Evolutionary conservation across 2,888 invertebrate species (phyloP).

Genomic region (Leucozona laternaria): DNA sequence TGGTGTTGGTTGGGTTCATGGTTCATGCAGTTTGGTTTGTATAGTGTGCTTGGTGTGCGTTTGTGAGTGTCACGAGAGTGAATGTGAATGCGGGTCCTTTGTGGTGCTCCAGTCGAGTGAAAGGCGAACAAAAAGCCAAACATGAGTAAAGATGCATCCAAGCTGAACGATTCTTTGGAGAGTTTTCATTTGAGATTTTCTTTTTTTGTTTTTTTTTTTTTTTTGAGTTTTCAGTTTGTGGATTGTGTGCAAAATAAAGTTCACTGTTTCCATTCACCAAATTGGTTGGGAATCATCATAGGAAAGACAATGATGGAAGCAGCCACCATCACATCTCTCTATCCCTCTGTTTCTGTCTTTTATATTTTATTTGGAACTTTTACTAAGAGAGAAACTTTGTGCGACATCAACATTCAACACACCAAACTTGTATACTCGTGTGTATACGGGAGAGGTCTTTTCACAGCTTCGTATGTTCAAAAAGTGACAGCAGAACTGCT

Average conservation of each 20-base stretch:
- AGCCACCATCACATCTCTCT: neutral
- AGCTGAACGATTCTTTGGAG: constrained; percentile 71
- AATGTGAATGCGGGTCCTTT: constrained; percentile 76
- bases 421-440: constrained; percentile 54
- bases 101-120: constrained; percentile 82
- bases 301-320: constrained; percentile 32
- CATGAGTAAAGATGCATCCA: constrained; percentile 67
- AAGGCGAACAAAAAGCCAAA: constrained; percentile 80
- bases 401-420: constrained; percentile 21
- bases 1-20: constrained; percentile 30
- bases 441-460: constrained; percentile 49
- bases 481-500: constrained; percentile 17
- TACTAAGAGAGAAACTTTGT: constrained; percentile 54
- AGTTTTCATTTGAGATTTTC: constrained; percentile 75
- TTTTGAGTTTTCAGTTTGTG: constrained; percentile 24
- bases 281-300: constrained; percentile 22
- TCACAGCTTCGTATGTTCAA: constrained; percentile 34
- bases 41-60: constrained; percentile 40
- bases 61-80: constrained; percentile 33
- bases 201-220: constrained; percentile 66
- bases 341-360: neutral
- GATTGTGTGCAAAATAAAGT: constrained; percentile 31
- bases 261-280: constrained; percentile 56
- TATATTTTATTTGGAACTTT: constrained; percentile 42
- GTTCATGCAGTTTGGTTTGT: constrained; percentile 27